Conservation (phyloP, 2,797 vertebrate species). For the Gymnoscopelus braueri region DNA sequence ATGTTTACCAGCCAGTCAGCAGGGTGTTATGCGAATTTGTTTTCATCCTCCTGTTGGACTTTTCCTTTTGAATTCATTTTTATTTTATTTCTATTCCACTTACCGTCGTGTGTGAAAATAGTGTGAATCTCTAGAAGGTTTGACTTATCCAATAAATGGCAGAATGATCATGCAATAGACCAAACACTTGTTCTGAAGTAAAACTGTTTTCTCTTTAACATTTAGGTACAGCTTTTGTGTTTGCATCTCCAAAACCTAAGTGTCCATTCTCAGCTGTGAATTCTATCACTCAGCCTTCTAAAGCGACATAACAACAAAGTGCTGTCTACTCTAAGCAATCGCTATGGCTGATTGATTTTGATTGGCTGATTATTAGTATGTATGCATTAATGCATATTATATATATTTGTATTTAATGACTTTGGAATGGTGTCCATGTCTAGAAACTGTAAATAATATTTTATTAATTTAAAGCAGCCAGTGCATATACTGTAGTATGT, state of each 20-base stretch:
- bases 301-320: constrained; percentile 52
- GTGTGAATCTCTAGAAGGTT: constrained; percentile 63
- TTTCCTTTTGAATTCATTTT: constrained; percentile 51
- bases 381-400: constrained; percentile 76
- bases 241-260: constrained; percentile 60
- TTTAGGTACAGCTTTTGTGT: constrained; percentile 36
- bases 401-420: constrained; percentile 74
- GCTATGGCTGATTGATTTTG: constrained; percentile 44
- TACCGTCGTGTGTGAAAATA: constrained; percentile 59
- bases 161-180: constrained; percentile 65
- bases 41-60: constrained; percentile 46
- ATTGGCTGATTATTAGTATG: constrained; percentile 54
- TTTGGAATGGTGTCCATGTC: constrained; percentile 66
- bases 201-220: constrained; percentile 55
- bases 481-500: constrained; percentile 49
- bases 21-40: constrained; percentile 58
- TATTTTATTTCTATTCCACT: constrained; percentile 40
- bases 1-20: constrained; percentile 55
- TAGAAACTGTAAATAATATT: constrained; percentile 81
- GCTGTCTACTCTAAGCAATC: constrained; percentile 44
- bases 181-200: constrained; percentile 59
- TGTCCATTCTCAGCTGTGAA: constrained; percentile 45
- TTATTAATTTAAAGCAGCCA: constrained; percentile 75
- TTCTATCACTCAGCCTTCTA: constrained; percentile 49
- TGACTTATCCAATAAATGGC: constrained; percentile 62